These are phyloP conservation scores for Puntigrus tetrazona DNA, from an alignment of 2,113 vertebrate genomes.

Conservation along the genomic window DNA sequence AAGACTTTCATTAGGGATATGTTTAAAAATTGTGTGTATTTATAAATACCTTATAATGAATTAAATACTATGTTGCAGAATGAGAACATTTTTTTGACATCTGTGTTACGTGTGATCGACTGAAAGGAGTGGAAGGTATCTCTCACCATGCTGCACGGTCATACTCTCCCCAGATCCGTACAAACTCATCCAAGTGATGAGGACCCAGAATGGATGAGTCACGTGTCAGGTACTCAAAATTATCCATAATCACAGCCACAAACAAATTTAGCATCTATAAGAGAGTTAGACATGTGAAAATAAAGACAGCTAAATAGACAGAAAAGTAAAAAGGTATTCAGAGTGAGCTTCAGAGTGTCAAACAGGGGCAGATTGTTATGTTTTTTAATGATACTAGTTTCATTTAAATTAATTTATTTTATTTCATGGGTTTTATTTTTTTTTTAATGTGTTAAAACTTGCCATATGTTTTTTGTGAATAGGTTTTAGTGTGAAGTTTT, in stretches of 20 bases:
- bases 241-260: slow-evolving; percentile 99
- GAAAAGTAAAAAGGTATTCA: not conserved
- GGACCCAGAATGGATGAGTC: slow-evolving; percentile 98
- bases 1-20: not conserved
- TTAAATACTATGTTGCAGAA: not conserved
- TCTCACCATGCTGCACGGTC: slow-evolving; percentile 95
- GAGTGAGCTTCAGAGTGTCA: not conserved
- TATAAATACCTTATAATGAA: not conserved
- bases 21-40: not conserved
- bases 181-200: slow-evolving; percentile 97
- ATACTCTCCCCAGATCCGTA: slow-evolving; percentile 98
- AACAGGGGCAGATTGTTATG: not conserved
- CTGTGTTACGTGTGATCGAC: too few species aligned
- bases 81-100: not conserved
- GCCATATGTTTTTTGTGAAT: not conserved
- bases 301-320: not conserved
- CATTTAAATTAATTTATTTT: too few species aligned
- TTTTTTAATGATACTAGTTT: not conserved
- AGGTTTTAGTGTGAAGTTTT: slow-evolving; percentile 32
- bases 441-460: not conserved
- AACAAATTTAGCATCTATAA: slow-evolving; percentile 96
- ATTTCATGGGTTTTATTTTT: not conserved
- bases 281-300: not conserved
- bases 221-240: slow-evolving; percentile 97
- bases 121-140: slow-evolving; percentile 5